These are phyloP conservation scores for Melanaphis sacchari DNA, from an alignment of 1,140 invertebrate genomes.

Conservation along the genomic window DNA sequence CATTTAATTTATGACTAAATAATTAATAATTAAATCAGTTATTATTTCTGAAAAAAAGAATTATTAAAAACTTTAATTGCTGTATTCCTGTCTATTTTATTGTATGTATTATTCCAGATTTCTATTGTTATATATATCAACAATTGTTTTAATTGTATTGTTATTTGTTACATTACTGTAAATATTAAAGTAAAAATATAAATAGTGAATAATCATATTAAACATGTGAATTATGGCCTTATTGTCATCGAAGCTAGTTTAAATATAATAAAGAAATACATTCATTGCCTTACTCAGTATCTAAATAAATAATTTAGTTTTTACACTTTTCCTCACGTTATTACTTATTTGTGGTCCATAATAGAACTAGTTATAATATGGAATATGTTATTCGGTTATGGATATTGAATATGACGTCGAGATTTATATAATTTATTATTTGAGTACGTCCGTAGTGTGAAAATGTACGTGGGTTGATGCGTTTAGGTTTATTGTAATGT, in stretches of 20 bases:
- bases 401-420: neutral
- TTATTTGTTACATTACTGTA: neutral
- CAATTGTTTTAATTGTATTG: neutral
- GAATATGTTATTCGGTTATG: neutral
- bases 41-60: neutral
- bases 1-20: neutral
- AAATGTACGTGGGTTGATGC: constrained; percentile 17
- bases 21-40: neutral
- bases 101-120: neutral
- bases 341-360: neutral
- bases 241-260: neutral
- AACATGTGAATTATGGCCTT: neutral
- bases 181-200: neutral
- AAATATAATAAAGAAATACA: neutral
- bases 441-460: neutral
- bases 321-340: neutral
- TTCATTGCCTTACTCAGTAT: neutral
- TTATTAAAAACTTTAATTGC: neutral
- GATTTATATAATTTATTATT: constrained; percentile 10
- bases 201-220: neutral
- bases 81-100: neutral
- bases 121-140: neutral
- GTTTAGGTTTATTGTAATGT: constrained; percentile 15
- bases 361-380: neutral
- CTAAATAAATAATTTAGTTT: neutral